phyloP scores from a whole-genome alignment of 2,797 vertebrate species.

The Clangula hyemalis region DNA sequence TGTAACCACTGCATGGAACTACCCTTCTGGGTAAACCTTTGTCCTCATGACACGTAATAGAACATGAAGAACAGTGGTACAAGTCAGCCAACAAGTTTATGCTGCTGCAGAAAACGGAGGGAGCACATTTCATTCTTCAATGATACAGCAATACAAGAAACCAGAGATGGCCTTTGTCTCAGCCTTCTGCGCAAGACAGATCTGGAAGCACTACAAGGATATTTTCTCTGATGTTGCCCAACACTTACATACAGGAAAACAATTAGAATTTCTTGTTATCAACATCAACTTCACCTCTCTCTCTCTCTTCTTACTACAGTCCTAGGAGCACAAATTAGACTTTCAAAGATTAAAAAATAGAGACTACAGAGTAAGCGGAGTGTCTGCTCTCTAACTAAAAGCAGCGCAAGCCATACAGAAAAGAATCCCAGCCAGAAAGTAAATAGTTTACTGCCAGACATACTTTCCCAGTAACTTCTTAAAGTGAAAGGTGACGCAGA shows the following conservation, averaged over 20 bases:
- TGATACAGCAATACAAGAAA: background rate
- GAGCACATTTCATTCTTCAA: background rate
- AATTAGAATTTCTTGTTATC: background rate
- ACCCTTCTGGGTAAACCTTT: background rate
- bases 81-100: background rate
- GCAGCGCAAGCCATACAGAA: background rate
- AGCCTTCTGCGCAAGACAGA: background rate
- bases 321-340: background rate
- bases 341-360: background rate
- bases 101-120: background rate
- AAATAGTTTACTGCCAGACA: background rate
- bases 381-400: background rate
- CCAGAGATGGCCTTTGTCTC: background rate
- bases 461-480: constrained; percentile 12
- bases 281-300: background rate
- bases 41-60: background rate
- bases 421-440: constrained; percentile 32
- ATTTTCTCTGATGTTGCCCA: background rate
- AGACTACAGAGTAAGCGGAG: background rate
- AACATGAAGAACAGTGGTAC: background rate
- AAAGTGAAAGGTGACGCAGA: background rate
- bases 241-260: background rate
- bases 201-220: background rate
- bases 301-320: background rate
- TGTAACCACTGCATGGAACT: background rate